Evolutionary conservation across 2,888 invertebrate species (phyloP), one percentile per base, ranked within the genome.

Genomic region (Tribolium freemani): DNA sequence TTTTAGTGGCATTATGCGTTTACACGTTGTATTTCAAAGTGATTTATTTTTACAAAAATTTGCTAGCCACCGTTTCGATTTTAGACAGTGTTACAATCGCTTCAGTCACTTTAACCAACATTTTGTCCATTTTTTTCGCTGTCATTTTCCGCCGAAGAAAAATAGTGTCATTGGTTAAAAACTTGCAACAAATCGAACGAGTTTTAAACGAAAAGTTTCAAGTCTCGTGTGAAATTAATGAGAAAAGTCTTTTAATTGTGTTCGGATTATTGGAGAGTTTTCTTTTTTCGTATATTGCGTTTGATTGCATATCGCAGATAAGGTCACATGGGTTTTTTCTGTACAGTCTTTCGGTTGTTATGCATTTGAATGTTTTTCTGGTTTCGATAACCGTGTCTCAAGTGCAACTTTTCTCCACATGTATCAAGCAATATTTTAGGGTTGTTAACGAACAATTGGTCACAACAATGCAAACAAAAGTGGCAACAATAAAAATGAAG

Each of bases 371-470:
- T 44, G 8, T 46, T 10, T 45, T 71, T 20, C 6, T 71, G 20
- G 10, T 60, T 8, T 57, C 67, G 6, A 9, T 72, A 4, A 64
- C 30, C 0, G 69, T 72, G 5, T 48, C 69, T 13, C 68, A 72
- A 9, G 69, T 72, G 21, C 58, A 64, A 13, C 16, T 58, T 38
- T 46, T 44, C 26, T 44, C 69, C 1, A 69, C 44, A 10, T 46
- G 50, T 21, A 57, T 72, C 3, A 48, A 51, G 26, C 20, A 58
- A 13, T 26, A 51, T 56, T 72, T 72, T 20, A 5, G 6, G 13
- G 11, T 57, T 11, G 16, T 58, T 5, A 69, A 72, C 16, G 6
- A 11, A 4, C 46, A 46, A 68, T 30, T 72, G 3, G 5, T 5
- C 9, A 9, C 3, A 5, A 26, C 13, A 4, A 61, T 68, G 48